Percentiles rank a stretch among this genome's conserved stretches.
Conservation (phyloP, 1,140 invertebrate species). For the Drosophila ohnishii region DNA sequence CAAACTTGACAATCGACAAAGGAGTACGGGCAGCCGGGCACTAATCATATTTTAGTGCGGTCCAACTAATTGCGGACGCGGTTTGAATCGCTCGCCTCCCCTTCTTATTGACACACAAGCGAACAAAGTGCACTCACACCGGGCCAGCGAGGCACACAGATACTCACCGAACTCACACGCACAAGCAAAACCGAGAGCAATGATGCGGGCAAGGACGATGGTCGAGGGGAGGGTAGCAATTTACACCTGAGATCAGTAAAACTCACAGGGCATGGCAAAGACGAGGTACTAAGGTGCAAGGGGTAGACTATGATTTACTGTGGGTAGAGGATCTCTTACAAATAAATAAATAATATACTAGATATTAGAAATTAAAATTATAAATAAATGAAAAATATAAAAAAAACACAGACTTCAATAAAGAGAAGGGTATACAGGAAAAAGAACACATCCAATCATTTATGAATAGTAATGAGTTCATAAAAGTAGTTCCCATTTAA, state of each 20-base stretch:
- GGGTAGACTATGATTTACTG: slow-evolving; percentile 30
- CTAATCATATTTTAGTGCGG: slow-evolving; percentile 78
- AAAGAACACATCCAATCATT: no score
- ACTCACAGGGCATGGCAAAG: slow-evolving; percentile 52
- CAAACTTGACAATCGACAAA: not conserved
- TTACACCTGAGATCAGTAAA: slow-evolving; percentile 67
- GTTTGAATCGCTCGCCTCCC: slow-evolving; percentile 18
- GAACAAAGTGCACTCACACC: slow-evolving; percentile 6
- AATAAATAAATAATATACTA: no score
- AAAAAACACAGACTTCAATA: no score
- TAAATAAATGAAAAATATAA: no score
- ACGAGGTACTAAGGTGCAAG: not conserved
- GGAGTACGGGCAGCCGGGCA: slow-evolving; percentile 7
- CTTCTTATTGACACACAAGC: slow-evolving; percentile 39
- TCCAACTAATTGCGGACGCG: slow-evolving; percentile 63
- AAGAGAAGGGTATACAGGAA: no score
- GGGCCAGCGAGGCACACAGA: not conserved
- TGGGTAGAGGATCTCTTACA: not conserved
- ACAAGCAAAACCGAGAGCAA: slow-evolving; percentile 3
- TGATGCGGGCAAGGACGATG: slow-evolving; percentile 33
- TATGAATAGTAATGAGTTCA: no score
- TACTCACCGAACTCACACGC: slow-evolving; percentile 9
- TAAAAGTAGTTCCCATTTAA: no score
- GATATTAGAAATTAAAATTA: no score
- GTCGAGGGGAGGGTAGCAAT: slow-evolving; percentile 49